Conservation (phyloP, 2,113 vertebrate species). For the Dolichotis patagonum region DNA sequence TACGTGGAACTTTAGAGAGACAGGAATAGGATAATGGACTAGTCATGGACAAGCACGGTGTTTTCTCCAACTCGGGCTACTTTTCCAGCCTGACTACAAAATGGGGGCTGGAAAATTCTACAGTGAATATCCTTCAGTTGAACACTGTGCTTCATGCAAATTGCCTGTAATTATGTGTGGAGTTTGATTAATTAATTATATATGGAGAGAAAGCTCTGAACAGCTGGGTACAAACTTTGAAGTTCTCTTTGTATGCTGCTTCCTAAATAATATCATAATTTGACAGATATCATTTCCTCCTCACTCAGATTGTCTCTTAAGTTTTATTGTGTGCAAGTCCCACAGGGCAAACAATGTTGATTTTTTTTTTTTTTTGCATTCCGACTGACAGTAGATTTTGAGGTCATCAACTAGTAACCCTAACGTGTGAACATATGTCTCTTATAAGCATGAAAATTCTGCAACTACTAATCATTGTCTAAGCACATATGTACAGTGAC, state of each 20-base stretch:
- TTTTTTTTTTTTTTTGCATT: neutral
- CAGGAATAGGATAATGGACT: neutral
- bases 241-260: conserved; percentile 27
- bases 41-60: neutral
- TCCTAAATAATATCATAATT: conserved; percentile 26
- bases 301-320: neutral
- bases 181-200: conserved; percentile 61
- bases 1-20: neutral
- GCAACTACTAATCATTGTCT: conserved; percentile 25
- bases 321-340: neutral
- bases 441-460: conserved; percentile 53
- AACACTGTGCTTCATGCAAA: conserved; percentile 60
- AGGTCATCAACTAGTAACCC: conserved; percentile 39
- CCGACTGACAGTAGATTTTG: neutral
- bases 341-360: neutral
- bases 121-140: neutral
- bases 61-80: conserved; percentile 15
- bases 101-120: neutral
- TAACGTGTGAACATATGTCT: conserved; percentile 38
- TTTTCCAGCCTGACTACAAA: neutral
- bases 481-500: conserved; percentile 29
- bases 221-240: conserved; percentile 35
- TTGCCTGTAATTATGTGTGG: conserved; percentile 43
- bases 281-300: neutral
- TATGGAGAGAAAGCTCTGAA: conserved; percentile 30